A percentile compares a stretch with the other conserved stretches of the same genome.
phyloP scores from a whole-genome alignment of 1,140 invertebrate species.

The Brachionus angularis region DNA sequence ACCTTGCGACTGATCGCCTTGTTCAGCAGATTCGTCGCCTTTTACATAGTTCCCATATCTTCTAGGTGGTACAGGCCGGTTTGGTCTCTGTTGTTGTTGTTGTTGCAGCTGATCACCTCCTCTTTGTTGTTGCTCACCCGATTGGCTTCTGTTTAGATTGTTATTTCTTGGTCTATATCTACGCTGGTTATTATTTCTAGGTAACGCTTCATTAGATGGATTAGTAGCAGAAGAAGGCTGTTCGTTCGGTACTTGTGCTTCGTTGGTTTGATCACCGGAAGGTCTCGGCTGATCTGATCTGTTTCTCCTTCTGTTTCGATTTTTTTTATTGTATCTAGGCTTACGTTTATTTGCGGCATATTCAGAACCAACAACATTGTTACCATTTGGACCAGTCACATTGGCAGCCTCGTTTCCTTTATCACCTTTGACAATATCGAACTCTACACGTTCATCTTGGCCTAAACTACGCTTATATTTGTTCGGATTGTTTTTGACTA shows the following conservation, averaged over 20 bases:
- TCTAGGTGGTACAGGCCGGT: neutral
- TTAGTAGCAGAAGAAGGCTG: too few species aligned
- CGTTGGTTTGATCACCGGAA: neutral
- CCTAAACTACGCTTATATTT: slow-evolving; percentile 96
- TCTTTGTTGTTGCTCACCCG: too few species aligned
- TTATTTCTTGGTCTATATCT: slow-evolving; percentile 15
- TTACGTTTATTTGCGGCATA: slow-evolving; percentile 69
- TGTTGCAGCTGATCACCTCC: neutral
- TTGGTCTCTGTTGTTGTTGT: too few species aligned
- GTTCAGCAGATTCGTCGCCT: too few species aligned
- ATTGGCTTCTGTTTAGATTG: too few species aligned
- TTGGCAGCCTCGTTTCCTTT: slow-evolving; percentile 89
- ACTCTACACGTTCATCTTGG: slow-evolving; percentile 95
- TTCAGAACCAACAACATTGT: slow-evolving; percentile 85
- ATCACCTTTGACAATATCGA: slow-evolving; percentile 79
- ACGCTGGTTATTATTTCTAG: too few species aligned
- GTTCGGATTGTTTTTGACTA: slow-evolving; percentile 90
- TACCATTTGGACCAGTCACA: slow-evolving; percentile 87
- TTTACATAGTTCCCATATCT: too few species aligned
- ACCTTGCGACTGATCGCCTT: too few species aligned
- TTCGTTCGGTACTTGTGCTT: neutral
- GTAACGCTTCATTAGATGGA: too few species aligned
- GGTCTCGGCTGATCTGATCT: neutral
- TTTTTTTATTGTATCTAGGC: slow-evolving; percentile 12
- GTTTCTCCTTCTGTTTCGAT: neutral